Base-by-base conservation (phyloP, 2,888 invertebrate species). In the Sinohyriopsis cumingii region DNA sequence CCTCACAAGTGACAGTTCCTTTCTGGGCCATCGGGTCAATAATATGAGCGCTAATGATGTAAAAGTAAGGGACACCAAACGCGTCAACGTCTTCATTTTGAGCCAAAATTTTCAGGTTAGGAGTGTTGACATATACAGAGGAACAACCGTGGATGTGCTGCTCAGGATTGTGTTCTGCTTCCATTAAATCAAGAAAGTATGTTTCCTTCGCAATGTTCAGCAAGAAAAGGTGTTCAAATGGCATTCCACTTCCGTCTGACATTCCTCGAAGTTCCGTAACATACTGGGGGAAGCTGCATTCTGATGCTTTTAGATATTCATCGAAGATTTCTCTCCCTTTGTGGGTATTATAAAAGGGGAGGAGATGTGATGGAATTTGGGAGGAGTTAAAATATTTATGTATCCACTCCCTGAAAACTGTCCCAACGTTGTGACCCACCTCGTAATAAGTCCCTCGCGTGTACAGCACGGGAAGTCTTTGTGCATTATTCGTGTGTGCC, bases 1-100 rank as follows among this genome's bases (percentile, higher is more conserved):
- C 33, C 33, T 33, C 33, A 33, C 33, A 33, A 7, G 33, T 33
- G 7, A 33, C 33, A 1, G 33, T 33, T 33, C 33, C 33, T 33
- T 33, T 33, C 33, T 7, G 33, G 9, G 33, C 33, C 9, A 7
- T 7, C 33, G 33, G 33, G 33, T 33, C 33, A 33, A 33, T 33
- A 33, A 33, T 33, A 33, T 33, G 64, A 7, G 67, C 78, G 25
- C 60, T 69, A 18, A 75, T 69, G 20, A 78, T 64, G 61, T 77
- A 80, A n/a, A 76, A 75, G 61, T 65, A 72, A 12, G 65, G 62
- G 53, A 72, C 72, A 20, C 73, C 70, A 25, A 62, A 22, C 7
- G 76, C 73, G 57, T 78, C 72, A 33, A 71, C 65, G 71, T 80
- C 80, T 72, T 80, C 73, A 22, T 71, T 70, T 65, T 72, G 71